phyloP scores from a whole-genome alignment of 2,797 vertebrate species.

The Oreochromis mossambicus region DNA sequence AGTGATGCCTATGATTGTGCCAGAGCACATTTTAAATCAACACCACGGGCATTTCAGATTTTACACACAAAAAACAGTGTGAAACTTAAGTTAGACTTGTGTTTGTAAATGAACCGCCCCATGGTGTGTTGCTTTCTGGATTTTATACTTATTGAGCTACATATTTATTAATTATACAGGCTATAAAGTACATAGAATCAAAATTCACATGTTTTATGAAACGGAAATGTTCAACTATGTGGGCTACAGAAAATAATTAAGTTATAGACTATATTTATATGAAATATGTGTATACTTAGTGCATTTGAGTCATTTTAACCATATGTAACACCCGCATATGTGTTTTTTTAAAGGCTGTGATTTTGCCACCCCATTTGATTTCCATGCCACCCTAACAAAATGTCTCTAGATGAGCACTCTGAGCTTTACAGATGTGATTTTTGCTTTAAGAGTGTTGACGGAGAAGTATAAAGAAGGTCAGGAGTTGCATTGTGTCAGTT shows the following conservation, averaged over 20 bases:
- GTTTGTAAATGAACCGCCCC: background rate
- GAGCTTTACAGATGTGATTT: background rate
- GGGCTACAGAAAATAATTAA: background rate
- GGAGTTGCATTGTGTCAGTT: background rate
- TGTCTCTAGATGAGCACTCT: background rate
- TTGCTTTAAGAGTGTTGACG: background rate
- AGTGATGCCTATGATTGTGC: background rate
- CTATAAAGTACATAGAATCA: background rate
- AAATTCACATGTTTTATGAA: background rate
- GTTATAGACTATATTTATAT: accelerated
- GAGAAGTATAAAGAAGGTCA: background rate
- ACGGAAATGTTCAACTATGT: background rate
- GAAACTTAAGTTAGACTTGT: background rate
- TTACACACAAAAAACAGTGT: background rate
- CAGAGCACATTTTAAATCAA: background rate
- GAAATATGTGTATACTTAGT: background rate
- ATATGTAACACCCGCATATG: background rate
- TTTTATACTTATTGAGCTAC: background rate
- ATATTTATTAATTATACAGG: background rate
- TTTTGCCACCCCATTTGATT: background rate
- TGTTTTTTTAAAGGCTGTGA: background rate
- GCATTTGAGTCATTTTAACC: background rate
- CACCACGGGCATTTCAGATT: background rate
- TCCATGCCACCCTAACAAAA: background rate
- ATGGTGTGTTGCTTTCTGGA: background rate